Percentiles rank a stretch among this genome's conserved stretches.
Conservation (phyloP, 1,140 invertebrate genomes). For the Nautilus pompilius region DNA sequence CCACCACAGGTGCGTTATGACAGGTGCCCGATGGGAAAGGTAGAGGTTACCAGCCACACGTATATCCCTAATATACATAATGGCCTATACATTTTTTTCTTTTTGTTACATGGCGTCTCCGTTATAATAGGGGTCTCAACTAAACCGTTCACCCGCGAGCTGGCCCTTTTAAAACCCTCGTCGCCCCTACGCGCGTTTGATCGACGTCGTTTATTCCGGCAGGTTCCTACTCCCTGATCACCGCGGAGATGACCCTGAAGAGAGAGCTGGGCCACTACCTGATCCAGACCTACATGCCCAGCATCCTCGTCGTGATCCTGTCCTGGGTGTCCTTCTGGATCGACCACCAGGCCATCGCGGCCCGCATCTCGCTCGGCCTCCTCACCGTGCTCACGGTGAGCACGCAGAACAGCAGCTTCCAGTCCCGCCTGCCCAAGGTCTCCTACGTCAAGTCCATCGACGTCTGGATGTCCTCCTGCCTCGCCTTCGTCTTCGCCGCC, state of each 20-base stretch:
- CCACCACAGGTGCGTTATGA: too few relatives aligned
- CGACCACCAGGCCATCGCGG: constrained; percentile 31
- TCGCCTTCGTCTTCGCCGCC: constrained; percentile 81
- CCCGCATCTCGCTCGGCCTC: constrained; percentile 32
- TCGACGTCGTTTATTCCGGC: too few relatives aligned
- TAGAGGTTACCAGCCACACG: too few relatives aligned
- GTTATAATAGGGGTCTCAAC: too few relatives aligned
- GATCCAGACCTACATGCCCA: constrained; percentile 11
- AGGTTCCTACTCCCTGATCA: constrained; percentile 14
- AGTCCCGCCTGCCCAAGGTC: constrained; percentile 43
- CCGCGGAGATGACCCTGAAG: neutral
- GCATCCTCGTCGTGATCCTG: constrained; percentile 13
- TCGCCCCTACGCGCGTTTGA: too few relatives aligned
- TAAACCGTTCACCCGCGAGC: too few relatives aligned
- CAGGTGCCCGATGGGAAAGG: too few relatives aligned
- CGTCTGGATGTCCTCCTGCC: constrained; percentile 84
- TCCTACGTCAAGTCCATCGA: constrained; percentile 69
- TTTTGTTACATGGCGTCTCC: too few relatives aligned
- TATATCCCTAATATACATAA: too few relatives aligned
- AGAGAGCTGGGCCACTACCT: constrained; percentile 6
- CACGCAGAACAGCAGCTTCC: constrained; percentile 39
- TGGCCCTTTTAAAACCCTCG: too few relatives aligned
- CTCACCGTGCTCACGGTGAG: constrained; percentile 50
- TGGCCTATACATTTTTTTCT: too few relatives aligned
- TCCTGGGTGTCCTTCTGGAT: constrained; percentile 30